Conservation (phyloP, 2,797 vertebrate species). For the Sciurus carolinensis region DNA sequence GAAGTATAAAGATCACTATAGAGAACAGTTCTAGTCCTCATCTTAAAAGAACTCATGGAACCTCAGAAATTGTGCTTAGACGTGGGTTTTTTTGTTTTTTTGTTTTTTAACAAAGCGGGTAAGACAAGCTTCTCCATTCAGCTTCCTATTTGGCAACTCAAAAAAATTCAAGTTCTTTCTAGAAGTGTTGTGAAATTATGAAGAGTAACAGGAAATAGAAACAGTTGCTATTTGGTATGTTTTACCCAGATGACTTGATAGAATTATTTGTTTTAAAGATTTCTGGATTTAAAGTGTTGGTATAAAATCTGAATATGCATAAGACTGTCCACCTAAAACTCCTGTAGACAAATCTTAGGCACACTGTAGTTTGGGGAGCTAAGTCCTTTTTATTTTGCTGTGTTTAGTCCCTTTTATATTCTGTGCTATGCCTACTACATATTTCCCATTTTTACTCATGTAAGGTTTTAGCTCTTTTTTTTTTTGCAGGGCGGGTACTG, state of each 20-base stretch:
- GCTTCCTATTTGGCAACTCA: slow-evolving; percentile 17
- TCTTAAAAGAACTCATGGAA: slow-evolving; percentile 59
- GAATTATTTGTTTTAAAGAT: slow-evolving; percentile 23
- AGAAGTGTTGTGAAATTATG: slow-evolving; percentile 42
- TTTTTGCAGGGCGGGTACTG: too few species aligned
- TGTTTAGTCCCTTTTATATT: slow-evolving; percentile 77
- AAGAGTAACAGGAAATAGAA: slow-evolving; percentile 57
- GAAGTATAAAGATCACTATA: slow-evolving; percentile 7
- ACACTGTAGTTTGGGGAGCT: slow-evolving; percentile 20
- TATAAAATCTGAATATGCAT: slow-evolving; percentile 33
- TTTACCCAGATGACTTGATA: slow-evolving; percentile 20
- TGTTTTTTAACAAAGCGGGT: neutral
- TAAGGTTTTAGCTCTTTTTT: neutral
- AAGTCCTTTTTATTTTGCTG: neutral
- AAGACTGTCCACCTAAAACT: slow-evolving; percentile 13
- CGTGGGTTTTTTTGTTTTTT: neutral
- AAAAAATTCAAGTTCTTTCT: slow-evolving; percentile 50
- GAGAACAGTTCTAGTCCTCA: neutral
- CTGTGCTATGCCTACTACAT: slow-evolving; percentile 78
- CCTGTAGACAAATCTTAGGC: neutral
- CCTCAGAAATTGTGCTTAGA: neutral
- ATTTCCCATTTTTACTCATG: slow-evolving; percentile 74
- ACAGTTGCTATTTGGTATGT: slow-evolving; percentile 43
- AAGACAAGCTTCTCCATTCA: slow-evolving; percentile 21
- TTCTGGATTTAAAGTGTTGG: neutral